Conservation (phyloP, 1,140 invertebrate genomes). For the Lordiphosa collinella region DNA sequence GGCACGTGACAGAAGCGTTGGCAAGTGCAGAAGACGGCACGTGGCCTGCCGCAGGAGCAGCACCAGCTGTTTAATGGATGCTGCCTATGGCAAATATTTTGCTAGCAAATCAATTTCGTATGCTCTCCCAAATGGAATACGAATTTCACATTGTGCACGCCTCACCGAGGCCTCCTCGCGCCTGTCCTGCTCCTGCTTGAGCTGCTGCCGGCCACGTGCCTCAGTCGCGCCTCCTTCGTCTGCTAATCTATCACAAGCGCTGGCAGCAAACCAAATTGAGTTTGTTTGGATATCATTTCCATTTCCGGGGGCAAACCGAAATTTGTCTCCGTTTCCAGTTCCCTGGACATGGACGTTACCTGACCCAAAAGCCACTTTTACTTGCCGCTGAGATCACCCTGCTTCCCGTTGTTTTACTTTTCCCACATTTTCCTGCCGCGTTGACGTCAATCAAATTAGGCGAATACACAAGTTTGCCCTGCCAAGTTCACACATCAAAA, state of each 20-base stretch:
- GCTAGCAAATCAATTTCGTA: slow-evolving; percentile 71
- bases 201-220: slow-evolving; percentile 64
- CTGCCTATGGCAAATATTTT: slow-evolving; percentile 64
- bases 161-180: slow-evolving; percentile 3
- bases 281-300: slow-evolving; percentile 73
- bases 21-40: slow-evolving; percentile 60
- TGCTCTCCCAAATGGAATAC: slow-evolving; percentile 62
- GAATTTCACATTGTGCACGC: slow-evolving; percentile 47
- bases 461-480: slow-evolving; percentile 7
- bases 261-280: slow-evolving; percentile 71
- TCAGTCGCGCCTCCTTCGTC: slow-evolving; percentile 59
- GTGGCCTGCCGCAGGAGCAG: slow-evolving; percentile 31
- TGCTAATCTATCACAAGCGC: slow-evolving; percentile 77
- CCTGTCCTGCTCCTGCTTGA: not conserved
- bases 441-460: slow-evolving; percentile 73
- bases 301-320: slow-evolving; percentile 9
- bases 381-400: slow-evolving; percentile 5
- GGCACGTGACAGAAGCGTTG: slow-evolving; percentile 58
- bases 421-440: slow-evolving; percentile 56
- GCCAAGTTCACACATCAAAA: slow-evolving; percentile 66
- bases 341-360: slow-evolving; percentile 25
- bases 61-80: slow-evolving; percentile 51
- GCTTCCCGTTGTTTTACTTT: slow-evolving; percentile 10
- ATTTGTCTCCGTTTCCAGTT: slow-evolving; percentile 1
- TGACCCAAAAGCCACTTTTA: slow-evolving; percentile 48